Conservation (phyloP, 1,140 invertebrate genomes). For the Sitophilus oryzae region DNA sequence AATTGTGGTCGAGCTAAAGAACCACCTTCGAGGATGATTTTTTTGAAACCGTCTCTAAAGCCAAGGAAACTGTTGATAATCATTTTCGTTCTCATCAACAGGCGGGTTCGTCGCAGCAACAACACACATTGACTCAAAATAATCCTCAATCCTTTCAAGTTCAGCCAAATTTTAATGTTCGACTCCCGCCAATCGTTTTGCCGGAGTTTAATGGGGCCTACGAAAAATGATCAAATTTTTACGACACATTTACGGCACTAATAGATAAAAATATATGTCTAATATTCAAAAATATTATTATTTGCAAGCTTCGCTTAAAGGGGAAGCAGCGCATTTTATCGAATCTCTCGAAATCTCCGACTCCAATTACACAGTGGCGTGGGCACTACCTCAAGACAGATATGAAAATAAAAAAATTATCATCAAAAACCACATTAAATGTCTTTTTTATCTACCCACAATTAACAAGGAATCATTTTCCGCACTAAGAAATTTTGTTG, state of each 20-base stretch:
- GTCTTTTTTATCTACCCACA: slow-evolving; percentile 12
- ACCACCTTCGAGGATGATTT: too few species aligned
- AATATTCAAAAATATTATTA: slow-evolving; percentile 15
- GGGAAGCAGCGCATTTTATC: slow-evolving; percentile 5
- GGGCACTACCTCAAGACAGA: slow-evolving; percentile 7
- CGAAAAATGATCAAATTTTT: slow-evolving; percentile 10
- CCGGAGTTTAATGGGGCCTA: slow-evolving; percentile 1
- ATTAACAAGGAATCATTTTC: slow-evolving; percentile 8
- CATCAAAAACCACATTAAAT: slow-evolving; percentile 7
- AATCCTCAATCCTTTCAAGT: too few species aligned
- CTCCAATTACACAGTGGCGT: slow-evolving; percentile 7
- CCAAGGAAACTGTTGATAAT: slow-evolving; percentile 2
- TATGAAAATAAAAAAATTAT: slow-evolving; percentile 14
- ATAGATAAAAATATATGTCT: slow-evolving; percentile 10
- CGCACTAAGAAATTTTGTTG: not conserved
- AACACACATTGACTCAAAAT: too few species aligned
- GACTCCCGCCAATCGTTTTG: slow-evolving; percentile 3
- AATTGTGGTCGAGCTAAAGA: too few species aligned
- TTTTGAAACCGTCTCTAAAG: not conserved
- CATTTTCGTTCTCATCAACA: too few species aligned
- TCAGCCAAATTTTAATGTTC: slow-evolving; percentile 10
- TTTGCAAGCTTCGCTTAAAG: slow-evolving; percentile 11
- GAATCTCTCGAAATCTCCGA: slow-evolving; percentile 6
- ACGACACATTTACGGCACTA: slow-evolving; percentile 4
- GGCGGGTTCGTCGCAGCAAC: too few species aligned